Evolutionary conservation across 2,797 vertebrate species (phyloP).

Genomic region (Crenichthys baileyi): DNA sequence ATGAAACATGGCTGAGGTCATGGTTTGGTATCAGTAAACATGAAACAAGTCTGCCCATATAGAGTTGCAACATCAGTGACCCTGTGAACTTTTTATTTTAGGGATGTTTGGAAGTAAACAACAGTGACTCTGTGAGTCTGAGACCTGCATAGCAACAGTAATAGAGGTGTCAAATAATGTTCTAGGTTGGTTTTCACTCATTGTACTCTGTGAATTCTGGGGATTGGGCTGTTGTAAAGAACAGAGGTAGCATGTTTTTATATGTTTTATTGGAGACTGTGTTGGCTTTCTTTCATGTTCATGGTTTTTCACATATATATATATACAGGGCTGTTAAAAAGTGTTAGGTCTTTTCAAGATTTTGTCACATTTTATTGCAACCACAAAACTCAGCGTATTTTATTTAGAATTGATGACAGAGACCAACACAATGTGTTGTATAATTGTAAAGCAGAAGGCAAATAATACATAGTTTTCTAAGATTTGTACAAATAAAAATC

Average conservation of each 20-base stretch:
- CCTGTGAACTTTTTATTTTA: not conserved
- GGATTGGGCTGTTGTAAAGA: not conserved
- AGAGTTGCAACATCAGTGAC: not conserved
- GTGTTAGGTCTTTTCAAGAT: not conserved
- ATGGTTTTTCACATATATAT: not conserved
- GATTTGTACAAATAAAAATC: no score
- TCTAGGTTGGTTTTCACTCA: not conserved
- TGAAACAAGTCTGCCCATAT: not conserved
- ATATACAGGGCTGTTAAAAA: not conserved
- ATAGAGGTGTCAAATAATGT: not conserved
- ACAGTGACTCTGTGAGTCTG: not conserved
- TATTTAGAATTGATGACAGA: not conserved
- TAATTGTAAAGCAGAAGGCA: no score
- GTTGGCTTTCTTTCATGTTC: not conserved
- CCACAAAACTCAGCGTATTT: not conserved
- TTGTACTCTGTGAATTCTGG: not conserved
- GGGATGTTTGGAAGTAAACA: not conserved
- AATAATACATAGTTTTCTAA: no score
- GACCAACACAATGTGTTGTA: no score
- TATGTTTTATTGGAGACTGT: not conserved
- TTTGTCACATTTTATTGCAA: not conserved
- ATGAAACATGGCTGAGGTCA: not conserved
- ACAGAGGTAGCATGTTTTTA: not conserved
- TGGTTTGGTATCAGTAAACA: constrained; percentile 1
- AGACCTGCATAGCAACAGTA: not conserved